Evolutionary conservation across 2,113 vertebrate genomes (phyloP), one percentile per base, ranked within the genome.

Genomic region (Thunnus maccoyii): DNA sequence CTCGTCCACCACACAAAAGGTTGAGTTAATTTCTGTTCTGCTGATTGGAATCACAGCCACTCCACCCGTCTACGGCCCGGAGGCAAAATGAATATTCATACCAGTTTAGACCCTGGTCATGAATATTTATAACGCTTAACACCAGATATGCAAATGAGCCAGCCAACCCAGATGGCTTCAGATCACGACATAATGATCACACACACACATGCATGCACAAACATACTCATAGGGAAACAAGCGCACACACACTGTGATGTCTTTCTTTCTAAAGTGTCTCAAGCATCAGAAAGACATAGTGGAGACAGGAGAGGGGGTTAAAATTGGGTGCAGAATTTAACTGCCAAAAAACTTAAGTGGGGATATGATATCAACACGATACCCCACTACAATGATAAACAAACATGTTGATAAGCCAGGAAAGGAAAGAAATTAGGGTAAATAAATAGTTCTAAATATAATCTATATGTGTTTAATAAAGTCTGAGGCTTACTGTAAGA

Each of bases 71-170:
- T 78, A 41, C 16, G 11, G 73, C 88, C 85, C 11, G 2, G 17
- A 91, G 89, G 82, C 87, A 80, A 69, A 75, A 84, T 93, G 73
- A 92, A 94, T 93, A 93, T 93, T 90, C 86, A 88, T 85, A 54
- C 70, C 64, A 64, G 78, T 89, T 90, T 83, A 90, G 82, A 79
- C 60, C 63, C 44, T 58, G 54, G 25, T 66, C 73, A 93, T 92
- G 85, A 93, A 94, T 93, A 94, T 94, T 81, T 84, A 94, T 89
- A 50, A 27, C 13, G 69, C 81, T 86, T 89, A 89, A 91, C 90
- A 88, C 91, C 85, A 84, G 76, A 91, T 89, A 92, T 88, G 87
- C 86, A 92, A 86, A 93, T 83, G 44, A 82, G 83, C 72, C 65
- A 83, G 83, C 75, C 76, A 85, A 86, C 85, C 91, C 86, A 92